Conservation (phyloP, 2,797 vertebrate species). For the Lacerta viridis region DNA sequence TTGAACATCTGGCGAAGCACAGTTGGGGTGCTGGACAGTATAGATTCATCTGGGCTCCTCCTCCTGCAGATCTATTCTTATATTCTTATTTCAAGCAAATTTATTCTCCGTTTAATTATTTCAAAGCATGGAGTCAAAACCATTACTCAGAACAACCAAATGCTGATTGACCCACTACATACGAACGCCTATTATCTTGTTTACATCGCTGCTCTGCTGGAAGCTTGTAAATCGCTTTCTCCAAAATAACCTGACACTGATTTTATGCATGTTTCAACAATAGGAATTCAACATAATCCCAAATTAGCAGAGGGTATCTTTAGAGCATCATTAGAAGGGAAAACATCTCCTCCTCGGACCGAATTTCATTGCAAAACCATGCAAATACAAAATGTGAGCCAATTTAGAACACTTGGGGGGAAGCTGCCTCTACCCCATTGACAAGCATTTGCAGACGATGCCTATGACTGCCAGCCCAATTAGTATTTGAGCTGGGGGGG, state of each 20-base stretch:
- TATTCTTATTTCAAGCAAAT: slow-evolving; percentile 46
- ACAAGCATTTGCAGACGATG: slow-evolving; percentile 5
- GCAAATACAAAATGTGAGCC: background rate
- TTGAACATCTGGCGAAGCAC: background rate
- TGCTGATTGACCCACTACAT: slow-evolving; percentile 53
- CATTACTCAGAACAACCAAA: slow-evolving; percentile 53
- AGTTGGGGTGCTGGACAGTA: background rate
- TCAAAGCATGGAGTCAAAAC: slow-evolving; percentile 52
- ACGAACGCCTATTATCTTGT: slow-evolving; percentile 58
- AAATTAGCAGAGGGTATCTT: slow-evolving; percentile 7
- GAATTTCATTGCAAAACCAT: background rate
- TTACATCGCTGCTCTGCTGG: slow-evolving; percentile 46
- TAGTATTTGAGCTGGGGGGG: background rate
- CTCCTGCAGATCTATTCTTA: background rate
- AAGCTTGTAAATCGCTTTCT: slow-evolving; percentile 64
- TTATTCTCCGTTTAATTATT: slow-evolving; percentile 50
- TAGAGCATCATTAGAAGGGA: background rate
- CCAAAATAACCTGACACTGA: background rate
- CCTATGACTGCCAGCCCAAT: slow-evolving; percentile 17
- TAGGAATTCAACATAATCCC: slow-evolving; percentile 27
- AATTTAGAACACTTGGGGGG: background rate
- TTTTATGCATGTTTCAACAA: slow-evolving; percentile 56
- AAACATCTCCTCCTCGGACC: background rate
- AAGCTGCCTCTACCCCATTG: background rate
- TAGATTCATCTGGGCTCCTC: background rate